phyloP scores from a whole-genome alignment of 2,113 vertebrate genomes.

The Syngnathoides biaculeatus region DNA sequence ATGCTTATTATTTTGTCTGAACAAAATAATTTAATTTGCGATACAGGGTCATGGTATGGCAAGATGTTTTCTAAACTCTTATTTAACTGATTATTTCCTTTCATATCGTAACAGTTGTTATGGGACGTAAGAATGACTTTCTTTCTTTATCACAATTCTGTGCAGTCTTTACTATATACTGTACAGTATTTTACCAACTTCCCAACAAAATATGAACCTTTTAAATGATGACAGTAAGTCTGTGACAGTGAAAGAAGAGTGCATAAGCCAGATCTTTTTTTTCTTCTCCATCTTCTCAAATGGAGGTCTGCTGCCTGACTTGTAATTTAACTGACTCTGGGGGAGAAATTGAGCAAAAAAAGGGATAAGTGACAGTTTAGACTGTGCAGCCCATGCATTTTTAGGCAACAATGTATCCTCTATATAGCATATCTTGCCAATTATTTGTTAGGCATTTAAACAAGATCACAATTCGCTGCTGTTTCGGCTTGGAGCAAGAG shows the following conservation, averaged over 20 bases:
- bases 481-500: not conserved
- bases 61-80: constrained; percentile 1
- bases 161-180: not conserved
- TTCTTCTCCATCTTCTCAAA: not conserved
- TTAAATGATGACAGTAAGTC: not conserved
- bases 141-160: not conserved
- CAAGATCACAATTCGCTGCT: constrained; percentile 5
- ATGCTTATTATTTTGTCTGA: constrained; percentile 22
- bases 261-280: constrained; percentile 10
- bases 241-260: not conserved
- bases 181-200: not conserved
- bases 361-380: not conserved
- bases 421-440: constrained; percentile 7
- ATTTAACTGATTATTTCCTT: not conserved
- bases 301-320: not conserved
- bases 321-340: not conserved
- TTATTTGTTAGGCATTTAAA: not conserved
- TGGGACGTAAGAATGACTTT: not conserved
- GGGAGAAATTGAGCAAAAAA: too few species aligned
- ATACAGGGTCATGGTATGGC: constrained; percentile 17
- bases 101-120: not conserved
- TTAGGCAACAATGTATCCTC: constrained; percentile 1
- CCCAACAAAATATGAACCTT: not conserved
- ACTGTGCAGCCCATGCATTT: constrained; percentile 1
- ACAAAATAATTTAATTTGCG: constrained; percentile 18